Percentiles rank a stretch among this genome's conserved stretches.
Conservation (phyloP, 2,797 vertebrate species). For the Trachurus trachurus region DNA sequence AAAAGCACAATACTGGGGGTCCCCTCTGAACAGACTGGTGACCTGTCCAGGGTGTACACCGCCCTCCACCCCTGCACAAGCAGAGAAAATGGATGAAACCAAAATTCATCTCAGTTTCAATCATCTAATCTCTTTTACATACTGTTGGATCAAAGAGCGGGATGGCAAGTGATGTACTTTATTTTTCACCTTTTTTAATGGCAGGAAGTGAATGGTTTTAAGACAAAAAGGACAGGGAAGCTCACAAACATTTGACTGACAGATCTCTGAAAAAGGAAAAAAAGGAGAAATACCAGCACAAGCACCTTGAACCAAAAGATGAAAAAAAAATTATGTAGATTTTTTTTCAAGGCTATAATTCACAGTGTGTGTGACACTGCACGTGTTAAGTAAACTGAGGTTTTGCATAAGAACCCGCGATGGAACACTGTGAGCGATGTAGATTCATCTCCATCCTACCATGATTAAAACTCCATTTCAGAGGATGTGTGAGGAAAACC, state of each 20-base stretch:
- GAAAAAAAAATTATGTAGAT: background rate
- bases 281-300: background rate
- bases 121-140: background rate
- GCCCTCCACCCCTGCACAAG: too few species aligned
- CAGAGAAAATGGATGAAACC: too few species aligned
- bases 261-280: background rate
- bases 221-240: background rate
- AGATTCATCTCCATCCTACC: conserved; percentile 10
- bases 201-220: background rate
- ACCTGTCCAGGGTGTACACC: too few species aligned
- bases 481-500: conserved; percentile 31
- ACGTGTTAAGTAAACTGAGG: conserved; percentile 38
- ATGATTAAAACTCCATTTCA: conserved; percentile 43
- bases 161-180: background rate
- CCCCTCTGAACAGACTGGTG: too few species aligned
- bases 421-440: background rate
- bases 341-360: conserved; percentile 4
- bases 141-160: background rate
- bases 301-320: background rate
- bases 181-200: background rate
- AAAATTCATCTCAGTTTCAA: too few species aligned
- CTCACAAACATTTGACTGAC: background rate
- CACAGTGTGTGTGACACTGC: conserved; percentile 12
- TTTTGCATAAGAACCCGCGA: conserved; percentile 30
- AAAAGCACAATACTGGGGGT: too few species aligned